Base-by-base conservation (phyloP, 64 coral and sea anemone species). In the Platygyra sinensis region DNA sequence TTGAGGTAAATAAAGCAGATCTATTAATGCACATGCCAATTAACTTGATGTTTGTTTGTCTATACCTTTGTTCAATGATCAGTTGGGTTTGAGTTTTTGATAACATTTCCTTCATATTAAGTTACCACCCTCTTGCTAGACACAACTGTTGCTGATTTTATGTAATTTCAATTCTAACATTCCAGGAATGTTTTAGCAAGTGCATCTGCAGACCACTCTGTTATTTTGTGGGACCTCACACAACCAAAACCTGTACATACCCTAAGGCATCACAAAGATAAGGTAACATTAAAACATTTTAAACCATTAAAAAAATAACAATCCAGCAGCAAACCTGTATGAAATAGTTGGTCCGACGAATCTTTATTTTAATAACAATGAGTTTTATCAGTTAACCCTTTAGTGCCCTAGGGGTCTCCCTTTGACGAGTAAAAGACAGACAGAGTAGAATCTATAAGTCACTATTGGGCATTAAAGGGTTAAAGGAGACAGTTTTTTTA, bases 141-240 rank as follows among this genome's bases (percentile, higher is more conserved):
- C 3, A 46, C 3, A 28, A 27, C 65, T 69, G 25, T 69, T 69
- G 22, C n/a, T 69, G n/a, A 69, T 27, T 27, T 27, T 69, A 27
- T 65, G 62, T 46, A 25, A 27, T 69, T 69, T 63, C 5, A 49
- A 72, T 55, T 82, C 52, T n/a, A 32, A 29, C 28, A 30, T 33
- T 82, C 7, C 65, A 98, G 96, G 73, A 99, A 99, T 54, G 91
- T 99, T 67, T 74, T 99, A 64, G 91, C 94, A 42, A 99, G 97
- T 88, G 97, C 78, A 36, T 99, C 97, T 63, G 94, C 94, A 49
- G 97, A 99, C 76, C 67, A 87, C 9, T 81, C 78, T 28, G 97
- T 96, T 52, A 89, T 99, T 59, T 82, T 99, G 28, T 99, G 97
- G 97, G 97, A 99, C 71, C 52, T 99, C 38, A 10, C 83, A 17